These are phyloP conservation scores for Verasper variegatus DNA, from an alignment of 2,113 vertebrate genomes.

Conservation along the genomic window DNA sequence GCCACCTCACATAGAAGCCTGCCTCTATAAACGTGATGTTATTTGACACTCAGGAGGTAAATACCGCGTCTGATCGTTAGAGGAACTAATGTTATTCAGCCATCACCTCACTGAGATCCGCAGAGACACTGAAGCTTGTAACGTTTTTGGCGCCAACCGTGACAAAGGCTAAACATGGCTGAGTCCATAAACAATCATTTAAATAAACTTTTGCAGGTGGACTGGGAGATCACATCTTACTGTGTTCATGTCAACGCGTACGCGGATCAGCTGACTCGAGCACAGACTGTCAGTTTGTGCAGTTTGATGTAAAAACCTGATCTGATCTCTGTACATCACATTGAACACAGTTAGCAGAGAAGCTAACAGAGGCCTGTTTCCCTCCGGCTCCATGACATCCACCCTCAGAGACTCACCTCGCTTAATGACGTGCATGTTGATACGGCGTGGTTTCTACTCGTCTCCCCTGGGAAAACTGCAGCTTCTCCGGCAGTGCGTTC, in stretches of 20 bases:
- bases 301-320: background rate
- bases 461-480: background rate
- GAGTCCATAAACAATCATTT: background rate
- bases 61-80: background rate
- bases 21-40: too few relatives aligned
- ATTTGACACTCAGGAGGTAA: background rate
- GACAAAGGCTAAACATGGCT: slow-evolving; percentile 15
- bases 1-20: too few relatives aligned
- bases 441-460: background rate
- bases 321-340: background rate
- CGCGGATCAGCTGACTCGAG: background rate
- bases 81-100: too few relatives aligned
- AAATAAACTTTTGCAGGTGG: accelerated
- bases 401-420: slow-evolving; percentile 82
- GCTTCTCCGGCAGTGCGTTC: background rate
- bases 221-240: accelerated
- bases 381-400: too few relatives aligned
- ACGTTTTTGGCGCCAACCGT: slow-evolving; percentile 50
- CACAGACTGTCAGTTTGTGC: accelerated
- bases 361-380: slow-evolving; percentile 8
- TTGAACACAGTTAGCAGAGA: background rate
- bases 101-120: background rate
- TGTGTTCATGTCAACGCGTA: accelerated
- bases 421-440: slow-evolving; percentile 91
- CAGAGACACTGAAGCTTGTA: background rate